These are phyloP conservation scores for Seira sanloemensis DNA, from an alignment of 2,888 invertebrate genomes.

Conservation along the genomic window DNA sequence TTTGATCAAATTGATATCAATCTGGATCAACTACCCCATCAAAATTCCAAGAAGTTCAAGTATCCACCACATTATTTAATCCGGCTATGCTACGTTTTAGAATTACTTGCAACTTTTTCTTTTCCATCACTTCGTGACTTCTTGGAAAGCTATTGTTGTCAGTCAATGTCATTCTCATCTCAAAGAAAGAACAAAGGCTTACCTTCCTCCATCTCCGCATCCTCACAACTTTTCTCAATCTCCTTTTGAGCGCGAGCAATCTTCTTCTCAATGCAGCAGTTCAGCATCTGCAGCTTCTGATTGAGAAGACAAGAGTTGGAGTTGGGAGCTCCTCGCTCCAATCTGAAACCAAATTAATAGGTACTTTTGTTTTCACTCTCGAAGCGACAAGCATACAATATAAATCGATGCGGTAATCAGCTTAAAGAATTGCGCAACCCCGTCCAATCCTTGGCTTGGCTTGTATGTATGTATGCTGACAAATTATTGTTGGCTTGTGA, in stretches of 20 bases:
- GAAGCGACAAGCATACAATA: not conserved
- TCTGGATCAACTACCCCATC: too few species aligned
- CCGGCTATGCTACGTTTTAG: too few species aligned
- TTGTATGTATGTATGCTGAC: not conserved
- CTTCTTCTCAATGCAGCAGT: slow-evolving; percentile 79
- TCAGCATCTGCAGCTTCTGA: slow-evolving; percentile 89
- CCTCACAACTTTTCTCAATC: slow-evolving; percentile 52
- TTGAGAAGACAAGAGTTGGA: slow-evolving; percentile 92
- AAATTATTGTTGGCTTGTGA: too few species aligned
- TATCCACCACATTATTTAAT: slow-evolving; percentile 41
- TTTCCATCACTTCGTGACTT: slow-evolving; percentile 1
- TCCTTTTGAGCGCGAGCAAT: slow-evolving; percentile 73
- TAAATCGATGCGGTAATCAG: not conserved
- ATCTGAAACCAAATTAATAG: slow-evolving; percentile 77
- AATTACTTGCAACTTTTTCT: too few species aligned
- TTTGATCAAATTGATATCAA: too few species aligned
- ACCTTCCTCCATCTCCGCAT: slow-evolving; percentile 67
- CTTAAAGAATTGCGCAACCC: not conserved
- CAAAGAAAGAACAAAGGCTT: slow-evolving; percentile 8
- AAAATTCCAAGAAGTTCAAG: slow-evolving; percentile 24
- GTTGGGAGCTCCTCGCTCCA: slow-evolving; percentile 89
- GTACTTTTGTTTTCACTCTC: not conserved
- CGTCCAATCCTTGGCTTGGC: too few species aligned
- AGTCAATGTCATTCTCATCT: slow-evolving; percentile 16
- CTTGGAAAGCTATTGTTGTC: slow-evolving; percentile 7